These are phyloP conservation scores for Rousettus madagascariensis DNA, from an alignment of 2,797 vertebrate species.

Conservation along the genomic window DNA sequence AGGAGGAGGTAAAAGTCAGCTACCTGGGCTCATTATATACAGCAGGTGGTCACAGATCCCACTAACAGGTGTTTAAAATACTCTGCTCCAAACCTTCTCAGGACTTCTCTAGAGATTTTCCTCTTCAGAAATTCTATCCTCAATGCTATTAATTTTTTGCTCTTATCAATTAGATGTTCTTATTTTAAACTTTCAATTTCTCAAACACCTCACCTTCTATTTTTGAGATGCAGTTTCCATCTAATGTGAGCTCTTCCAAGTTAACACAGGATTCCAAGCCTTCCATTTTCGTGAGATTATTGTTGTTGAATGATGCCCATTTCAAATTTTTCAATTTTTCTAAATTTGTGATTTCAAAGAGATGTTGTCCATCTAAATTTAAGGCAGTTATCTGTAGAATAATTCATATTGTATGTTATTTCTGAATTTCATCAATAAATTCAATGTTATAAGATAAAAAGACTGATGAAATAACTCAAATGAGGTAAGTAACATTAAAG, in stretches of 20 bases:
- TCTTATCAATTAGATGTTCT: not conserved
- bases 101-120: not conserved
- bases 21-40: not conserved
- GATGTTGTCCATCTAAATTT: constrained; percentile 89
- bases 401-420: constrained; percentile 66
- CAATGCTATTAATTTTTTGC: not conserved
- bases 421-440: constrained; percentile 56
- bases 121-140: constrained; percentile 14
- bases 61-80: not conserved
- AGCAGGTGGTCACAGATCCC: not conserved
- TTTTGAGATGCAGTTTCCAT: constrained; percentile 89
- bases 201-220: constrained; percentile 85
- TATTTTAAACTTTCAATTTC: not conserved
- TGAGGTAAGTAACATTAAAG: not conserved
- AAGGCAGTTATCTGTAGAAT: constrained; percentile 88
- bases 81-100: not conserved
- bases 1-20: not conserved
- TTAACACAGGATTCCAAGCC: constrained; percentile 87
- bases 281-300: constrained; percentile 88
- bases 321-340: constrained; percentile 89
- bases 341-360: constrained; percentile 88
- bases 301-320: constrained; percentile 92
- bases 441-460: constrained; percentile 56
- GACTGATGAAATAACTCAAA: constrained; percentile 30
- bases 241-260: constrained; percentile 91